Conservation (phyloP, 2,113 vertebrate genomes). For the Scalopus aquaticus region DNA sequence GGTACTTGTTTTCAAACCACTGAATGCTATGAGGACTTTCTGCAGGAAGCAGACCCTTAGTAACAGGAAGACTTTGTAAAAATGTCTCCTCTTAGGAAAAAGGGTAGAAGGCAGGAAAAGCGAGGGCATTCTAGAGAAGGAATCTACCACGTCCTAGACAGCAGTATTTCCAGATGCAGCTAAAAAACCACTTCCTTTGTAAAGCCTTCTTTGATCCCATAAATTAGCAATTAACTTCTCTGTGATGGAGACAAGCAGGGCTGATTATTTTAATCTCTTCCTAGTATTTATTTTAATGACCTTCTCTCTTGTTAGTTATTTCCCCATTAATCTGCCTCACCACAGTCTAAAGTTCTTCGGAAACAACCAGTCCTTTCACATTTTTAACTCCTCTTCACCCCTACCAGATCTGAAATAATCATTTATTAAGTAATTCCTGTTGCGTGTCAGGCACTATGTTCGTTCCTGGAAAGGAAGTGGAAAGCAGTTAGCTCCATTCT, state of each 20-base stretch:
- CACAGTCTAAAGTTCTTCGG: neutral
- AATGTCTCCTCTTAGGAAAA: constrained; percentile 52
- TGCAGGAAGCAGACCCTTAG: constrained; percentile 48
- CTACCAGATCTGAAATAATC: neutral
- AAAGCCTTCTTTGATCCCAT: neutral
- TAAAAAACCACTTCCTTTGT: constrained; percentile 22
- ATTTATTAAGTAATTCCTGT: neutral
- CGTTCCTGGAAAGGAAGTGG: neutral
- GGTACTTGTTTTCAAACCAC: constrained; percentile 34
- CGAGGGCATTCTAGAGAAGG: neutral
- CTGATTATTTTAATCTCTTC: constrained; percentile 14
- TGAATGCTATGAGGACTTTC: constrained; percentile 15
- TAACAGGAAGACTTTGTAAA: constrained; percentile 57
- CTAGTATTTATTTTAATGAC: constrained; percentile 30
- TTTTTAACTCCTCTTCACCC: neutral
- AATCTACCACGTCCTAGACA: neutral
- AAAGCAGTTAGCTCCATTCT: neutral
- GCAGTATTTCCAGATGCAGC: neutral
- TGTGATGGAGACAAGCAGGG: neutral
- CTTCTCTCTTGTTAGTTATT: neutral
- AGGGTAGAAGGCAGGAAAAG: constrained; percentile 32
- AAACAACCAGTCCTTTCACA: neutral
- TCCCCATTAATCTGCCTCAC: neutral
- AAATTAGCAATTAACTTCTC: constrained; percentile 47
- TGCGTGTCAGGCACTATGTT: neutral